These are phyloP conservation scores for Umimayanthus kanabou DNA, from an alignment of 92 coral and sea anemone species.

Conservation along the genomic window DNA sequence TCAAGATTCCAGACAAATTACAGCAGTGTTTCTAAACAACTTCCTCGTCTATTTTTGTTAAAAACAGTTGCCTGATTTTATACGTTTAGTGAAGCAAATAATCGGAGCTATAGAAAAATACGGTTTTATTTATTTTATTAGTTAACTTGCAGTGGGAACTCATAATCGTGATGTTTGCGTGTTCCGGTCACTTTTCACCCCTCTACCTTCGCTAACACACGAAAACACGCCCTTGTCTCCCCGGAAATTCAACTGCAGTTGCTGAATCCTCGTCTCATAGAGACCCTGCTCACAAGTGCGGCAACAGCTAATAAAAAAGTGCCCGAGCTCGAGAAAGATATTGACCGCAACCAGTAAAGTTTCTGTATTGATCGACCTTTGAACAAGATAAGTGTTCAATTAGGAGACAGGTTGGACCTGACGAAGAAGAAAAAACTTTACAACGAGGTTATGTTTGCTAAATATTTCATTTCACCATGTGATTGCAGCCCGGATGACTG, in stretches of 20 bases:
- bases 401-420: background rate
- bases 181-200: slow-evolving; percentile 15
- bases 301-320: background rate
- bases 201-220: background rate
- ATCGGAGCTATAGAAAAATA: background rate
- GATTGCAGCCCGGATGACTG: background rate
- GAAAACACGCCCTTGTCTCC: slow-evolving; percentile 1
- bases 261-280: background rate
- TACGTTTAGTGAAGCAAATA: background rate
- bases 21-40: background rate
- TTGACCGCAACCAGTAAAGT: background rate
- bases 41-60: too few relatives aligned
- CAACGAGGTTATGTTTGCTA: too few relatives aligned
- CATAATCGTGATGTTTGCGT: background rate
- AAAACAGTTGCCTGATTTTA: background rate
- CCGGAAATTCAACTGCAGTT: slow-evolving; percentile 14
- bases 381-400: background rate
- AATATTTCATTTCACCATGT: background rate
- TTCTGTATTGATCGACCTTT: background rate
- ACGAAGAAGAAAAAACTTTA: background rate
- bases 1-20: background rate
- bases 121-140: too few relatives aligned
- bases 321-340: background rate
- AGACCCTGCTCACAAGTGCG: background rate
- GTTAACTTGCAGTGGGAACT: background rate